Evolutionary conservation across 2,113 vertebrate species (phyloP).

Genomic region (Sapayoa aenigma): DNA sequence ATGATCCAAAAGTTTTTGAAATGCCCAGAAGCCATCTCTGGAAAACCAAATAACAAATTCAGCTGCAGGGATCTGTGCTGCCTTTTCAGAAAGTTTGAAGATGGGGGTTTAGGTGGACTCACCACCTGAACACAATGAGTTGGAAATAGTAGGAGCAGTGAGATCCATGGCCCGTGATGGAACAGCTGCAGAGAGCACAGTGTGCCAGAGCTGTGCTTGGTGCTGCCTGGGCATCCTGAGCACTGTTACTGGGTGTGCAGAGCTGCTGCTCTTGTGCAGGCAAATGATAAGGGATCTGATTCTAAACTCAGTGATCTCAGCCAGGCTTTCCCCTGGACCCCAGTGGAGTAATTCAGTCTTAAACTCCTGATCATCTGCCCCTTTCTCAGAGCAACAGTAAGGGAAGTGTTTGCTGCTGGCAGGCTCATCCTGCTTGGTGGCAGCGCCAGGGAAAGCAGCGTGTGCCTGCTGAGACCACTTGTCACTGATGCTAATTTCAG

Average conservation of each 20-base stretch:
- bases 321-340: neutral
- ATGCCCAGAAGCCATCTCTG: neutral
- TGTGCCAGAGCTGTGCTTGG: fast-evolving
- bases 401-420: neutral
- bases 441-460: neutral
- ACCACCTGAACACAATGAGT: neutral
- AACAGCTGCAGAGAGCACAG: neutral
- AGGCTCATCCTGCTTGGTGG: neutral
- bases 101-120: neutral
- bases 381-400: neutral
- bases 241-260: fast-evolving
- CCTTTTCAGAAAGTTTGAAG: neutral
- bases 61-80: neutral
- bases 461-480: neutral
- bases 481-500: neutral
- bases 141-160: neutral
- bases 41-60: neutral
- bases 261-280: neutral
- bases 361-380: neutral
- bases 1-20: neutral
- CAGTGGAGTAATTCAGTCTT: neutral
- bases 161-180: neutral
- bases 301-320: neutral
- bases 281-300: neutral
- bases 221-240: neutral